Percentiles rank a stretch among this genome's conserved stretches.
Evolutionary conservation across 2,113 vertebrate species (phyloP).

Genomic region (Raja brachyura): DNA sequence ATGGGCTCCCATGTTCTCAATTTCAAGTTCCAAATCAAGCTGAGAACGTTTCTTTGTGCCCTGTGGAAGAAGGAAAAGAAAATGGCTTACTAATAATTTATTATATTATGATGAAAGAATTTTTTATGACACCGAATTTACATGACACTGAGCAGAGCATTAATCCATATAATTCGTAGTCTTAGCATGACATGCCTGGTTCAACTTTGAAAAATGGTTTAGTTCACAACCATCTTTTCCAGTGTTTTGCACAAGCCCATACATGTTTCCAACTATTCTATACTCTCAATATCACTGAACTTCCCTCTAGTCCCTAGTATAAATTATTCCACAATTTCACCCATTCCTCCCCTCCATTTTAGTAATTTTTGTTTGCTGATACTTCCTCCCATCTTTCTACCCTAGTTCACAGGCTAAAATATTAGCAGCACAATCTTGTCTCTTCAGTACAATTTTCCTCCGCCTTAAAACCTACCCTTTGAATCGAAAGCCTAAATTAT

Average conservation of each 20-base stretch:
- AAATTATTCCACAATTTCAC: background rate
- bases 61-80: slow-evolving; percentile 48
- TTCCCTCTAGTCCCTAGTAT: background rate
- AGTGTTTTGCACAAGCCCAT: background rate
- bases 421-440: background rate
- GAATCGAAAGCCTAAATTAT: background rate
- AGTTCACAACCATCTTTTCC: background rate
- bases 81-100: background rate
- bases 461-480: background rate
- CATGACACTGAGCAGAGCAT: background rate
- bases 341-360: background rate
- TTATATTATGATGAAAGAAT: background rate
- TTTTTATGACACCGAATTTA: background rate
- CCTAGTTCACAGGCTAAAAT: too few relatives aligned
- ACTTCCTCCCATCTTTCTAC: background rate
- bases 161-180: background rate
- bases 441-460: background rate
- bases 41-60: slow-evolving; percentile 95
- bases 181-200: background rate
- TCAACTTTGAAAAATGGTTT: background rate
- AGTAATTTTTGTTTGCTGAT: background rate
- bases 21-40: slow-evolving; percentile 91
- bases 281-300: background rate
- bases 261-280: background rate
- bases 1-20: slow-evolving; percentile 98